These are phyloP conservation scores for Diachasmimorpha longicaudata DNA, from an alignment of 1,140 invertebrate species.

Conservation along the genomic window DNA sequence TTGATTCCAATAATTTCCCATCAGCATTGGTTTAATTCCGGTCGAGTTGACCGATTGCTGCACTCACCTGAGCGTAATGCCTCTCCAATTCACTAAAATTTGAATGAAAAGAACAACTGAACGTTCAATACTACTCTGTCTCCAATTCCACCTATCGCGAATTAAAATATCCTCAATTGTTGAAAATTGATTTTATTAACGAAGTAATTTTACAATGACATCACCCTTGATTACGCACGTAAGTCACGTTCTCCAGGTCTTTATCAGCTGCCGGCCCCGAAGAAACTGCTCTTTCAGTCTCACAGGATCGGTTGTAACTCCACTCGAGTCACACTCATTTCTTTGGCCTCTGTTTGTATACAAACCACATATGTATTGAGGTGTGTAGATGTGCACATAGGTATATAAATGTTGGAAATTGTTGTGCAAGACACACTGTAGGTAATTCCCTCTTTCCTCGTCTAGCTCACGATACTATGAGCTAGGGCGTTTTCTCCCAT, in stretches of 20 bases:
- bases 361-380: not conserved
- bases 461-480: no score
- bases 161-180: not conserved
- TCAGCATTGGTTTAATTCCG: no score
- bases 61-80: not conserved
- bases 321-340: not conserved
- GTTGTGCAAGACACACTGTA: not conserved
- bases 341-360: not conserved
- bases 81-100: not conserved
- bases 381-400: not conserved
- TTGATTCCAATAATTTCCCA: no score
- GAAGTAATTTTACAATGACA: not conserved
- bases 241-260: conserved; percentile 5
- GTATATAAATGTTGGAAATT: not conserved
- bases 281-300: not conserved
- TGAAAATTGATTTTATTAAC: not conserved
- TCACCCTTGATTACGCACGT: not conserved
- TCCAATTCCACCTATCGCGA: not conserved
- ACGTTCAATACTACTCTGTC: not conserved
- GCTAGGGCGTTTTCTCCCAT: no score
- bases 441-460: not conserved
- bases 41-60: not conserved
- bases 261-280: conserved; percentile 6
- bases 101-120: not conserved
- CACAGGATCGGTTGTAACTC: not conserved